phyloP scores from a whole-genome alignment of 1,140 invertebrate genomes.

The Hestina assimilis region DNA sequence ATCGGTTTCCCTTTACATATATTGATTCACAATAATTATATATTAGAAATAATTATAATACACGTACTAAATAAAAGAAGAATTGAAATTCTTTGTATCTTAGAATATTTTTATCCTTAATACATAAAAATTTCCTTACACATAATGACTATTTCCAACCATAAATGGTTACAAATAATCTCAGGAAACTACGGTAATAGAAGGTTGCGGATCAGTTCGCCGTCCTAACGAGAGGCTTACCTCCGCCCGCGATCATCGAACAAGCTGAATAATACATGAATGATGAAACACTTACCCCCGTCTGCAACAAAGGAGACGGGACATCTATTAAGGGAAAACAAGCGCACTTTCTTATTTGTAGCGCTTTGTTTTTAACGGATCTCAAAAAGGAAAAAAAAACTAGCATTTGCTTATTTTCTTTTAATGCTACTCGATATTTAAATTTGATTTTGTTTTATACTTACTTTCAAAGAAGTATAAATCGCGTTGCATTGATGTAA shows the following conservation, averaged over 20 bases:
- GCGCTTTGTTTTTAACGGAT: neutral
- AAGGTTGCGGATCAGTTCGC: slow-evolving; percentile 1
- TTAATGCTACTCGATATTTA: too few species aligned
- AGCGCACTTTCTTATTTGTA: neutral
- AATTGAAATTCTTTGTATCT: too few species aligned
- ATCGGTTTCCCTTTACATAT: too few species aligned
- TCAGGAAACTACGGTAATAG: neutral
- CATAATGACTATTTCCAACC: neutral
- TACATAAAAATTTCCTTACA: neutral
- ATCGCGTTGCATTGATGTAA: too few species aligned
- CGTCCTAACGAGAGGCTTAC: slow-evolving; percentile 24
- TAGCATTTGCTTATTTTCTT: too few species aligned
- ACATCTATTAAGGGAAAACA: neutral
- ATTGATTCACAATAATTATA: too few species aligned
- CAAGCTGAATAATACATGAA: slow-evolving; percentile 58
- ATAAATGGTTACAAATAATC: neutral
- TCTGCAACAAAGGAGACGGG: slow-evolving; percentile 1
- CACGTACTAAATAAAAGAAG: too few species aligned
- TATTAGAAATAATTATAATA: too few species aligned
- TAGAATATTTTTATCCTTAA: too few species aligned
- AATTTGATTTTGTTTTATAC: too few species aligned
- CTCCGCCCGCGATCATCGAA: slow-evolving; percentile 36
- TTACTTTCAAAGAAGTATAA: too few species aligned
- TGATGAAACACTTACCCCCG: slow-evolving; percentile 13
- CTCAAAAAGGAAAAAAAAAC: too few species aligned